Evolutionary conservation across 1,140 invertebrate genomes (phyloP), one percentile per base, ranked within the genome.

Genomic region (Paramacrobiotus metropolitanus): DNA sequence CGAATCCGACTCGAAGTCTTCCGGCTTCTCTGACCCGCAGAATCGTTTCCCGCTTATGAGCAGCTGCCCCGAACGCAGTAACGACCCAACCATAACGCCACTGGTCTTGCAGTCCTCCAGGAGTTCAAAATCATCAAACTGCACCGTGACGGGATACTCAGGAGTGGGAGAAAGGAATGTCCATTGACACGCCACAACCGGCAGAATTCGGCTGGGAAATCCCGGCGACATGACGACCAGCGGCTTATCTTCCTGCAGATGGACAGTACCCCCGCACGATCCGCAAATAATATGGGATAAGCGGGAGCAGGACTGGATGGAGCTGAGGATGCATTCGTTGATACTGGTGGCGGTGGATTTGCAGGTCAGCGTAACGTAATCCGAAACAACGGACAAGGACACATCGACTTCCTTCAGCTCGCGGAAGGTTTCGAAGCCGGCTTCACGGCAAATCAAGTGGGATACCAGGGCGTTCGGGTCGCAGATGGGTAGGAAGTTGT

Each of bases 401-500:
- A 15, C 48, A 24, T 55, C 24, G 15, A 55, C 48, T 28, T 55
- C 48, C 15, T 20, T 28, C 48, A 55, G 15, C 15, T 28, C 15
- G 48, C 4, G 15, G 48, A 55, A 55, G 15, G 48, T 55, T 4
- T 55, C 48, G 24, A 20, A 28, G 4, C 24, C 24, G 15, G 15
- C 48, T 9, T 4, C 28, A 9, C 48, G 15, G 24, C 48, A 55
- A 15, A 55, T 55, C 15, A 55, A 28, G 24, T 55, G 48, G 4
- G 48, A 15, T 20, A 24, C 48, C 15, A 55, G 24, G 48, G 24
- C 15, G 28, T 24, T 55, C 4, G 48, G 48, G 28, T 55, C 48
- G 48, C 48, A 55, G 48, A 55, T 55, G 48, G 48, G 48, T 9
- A 55, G 15, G 48, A 55, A 55, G 48, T 55, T 9, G 24, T 55